Evolutionary conservation across 2,113 vertebrate genomes (phyloP).

Genomic region (Sigmodon hispidus): DNA sequence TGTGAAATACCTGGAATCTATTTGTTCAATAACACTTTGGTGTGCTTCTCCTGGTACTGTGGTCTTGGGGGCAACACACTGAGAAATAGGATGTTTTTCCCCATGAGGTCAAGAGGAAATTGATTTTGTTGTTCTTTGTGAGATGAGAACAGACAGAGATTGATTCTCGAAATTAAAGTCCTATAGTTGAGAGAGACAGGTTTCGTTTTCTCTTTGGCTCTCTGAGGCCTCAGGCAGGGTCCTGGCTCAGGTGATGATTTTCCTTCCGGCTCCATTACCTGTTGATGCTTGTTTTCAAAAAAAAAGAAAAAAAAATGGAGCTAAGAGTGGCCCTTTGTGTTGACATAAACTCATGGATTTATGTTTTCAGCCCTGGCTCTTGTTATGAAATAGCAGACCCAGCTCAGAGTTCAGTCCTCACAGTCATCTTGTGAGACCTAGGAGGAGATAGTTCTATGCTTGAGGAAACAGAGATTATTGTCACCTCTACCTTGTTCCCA

Average conservation of each 20-base stretch:
- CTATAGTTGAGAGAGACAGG: background rate
- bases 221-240: background rate
- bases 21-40: background rate
- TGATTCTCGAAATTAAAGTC: background rate
- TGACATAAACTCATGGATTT: background rate
- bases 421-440: background rate
- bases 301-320: background rate
- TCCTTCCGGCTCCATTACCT: background rate
- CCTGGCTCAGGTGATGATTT: background rate
- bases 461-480: background rate
- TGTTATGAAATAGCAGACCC: background rate
- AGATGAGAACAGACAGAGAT: background rate
- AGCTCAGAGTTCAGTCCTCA: background rate
- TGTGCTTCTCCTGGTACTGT: background rate
- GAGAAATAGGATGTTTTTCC: background rate
- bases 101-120: background rate
- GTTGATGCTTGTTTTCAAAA: conserved; percentile 11
- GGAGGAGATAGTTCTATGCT: background rate
- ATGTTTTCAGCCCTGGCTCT: background rate
- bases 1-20: background rate
- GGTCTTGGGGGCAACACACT: background rate
- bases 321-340: background rate
- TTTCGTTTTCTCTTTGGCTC: background rate
- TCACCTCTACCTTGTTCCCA: background rate
- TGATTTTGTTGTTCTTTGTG: background rate